phyloP scores from a whole-genome alignment of 1,140 invertebrate species.

The Phymorhynchus buccinoides region DNA sequence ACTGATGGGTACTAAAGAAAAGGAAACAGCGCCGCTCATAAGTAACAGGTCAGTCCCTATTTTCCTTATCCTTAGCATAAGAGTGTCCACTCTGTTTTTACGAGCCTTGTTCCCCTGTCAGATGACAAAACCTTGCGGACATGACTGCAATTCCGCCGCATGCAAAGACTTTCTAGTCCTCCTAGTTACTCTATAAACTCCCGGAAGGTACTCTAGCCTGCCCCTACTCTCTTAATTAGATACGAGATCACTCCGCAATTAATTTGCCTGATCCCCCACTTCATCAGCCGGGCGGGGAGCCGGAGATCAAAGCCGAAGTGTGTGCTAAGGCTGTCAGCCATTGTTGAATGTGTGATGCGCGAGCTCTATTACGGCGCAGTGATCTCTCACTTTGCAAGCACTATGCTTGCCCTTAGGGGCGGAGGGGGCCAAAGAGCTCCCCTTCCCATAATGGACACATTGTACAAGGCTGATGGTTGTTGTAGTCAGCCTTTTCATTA shows the following conservation, averaged over 20 bases:
- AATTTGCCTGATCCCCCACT: slow-evolving; percentile 20
- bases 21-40: too few relatives aligned
- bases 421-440: neutral
- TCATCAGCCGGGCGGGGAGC: slow-evolving; percentile 21
- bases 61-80: too few relatives aligned
- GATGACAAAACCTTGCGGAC: neutral
- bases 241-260: slow-evolving; percentile 32
- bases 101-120: neutral
- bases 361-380: neutral
- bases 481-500: slow-evolving; percentile 35
- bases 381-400: slow-evolving; percentile 24
- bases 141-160: neutral
- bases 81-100: too few relatives aligned
- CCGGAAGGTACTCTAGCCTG: too few relatives aligned
- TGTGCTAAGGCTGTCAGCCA: slow-evolving; percentile 23
- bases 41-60: too few relatives aligned
- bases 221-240: slow-evolving; percentile 21
- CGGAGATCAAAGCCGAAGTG: slow-evolving; percentile 31
- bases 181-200: too few relatives aligned
- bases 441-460: slow-evolving; percentile 32
- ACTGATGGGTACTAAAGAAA: neutral
- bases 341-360: slow-evolving; percentile 29
- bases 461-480: slow-evolving; percentile 26
- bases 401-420: neutral
- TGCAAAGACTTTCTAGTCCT: too few relatives aligned